These are phyloP conservation scores for Gambusia affinis DNA, from an alignment of 2,113 vertebrate genomes.

Conservation along the genomic window DNA sequence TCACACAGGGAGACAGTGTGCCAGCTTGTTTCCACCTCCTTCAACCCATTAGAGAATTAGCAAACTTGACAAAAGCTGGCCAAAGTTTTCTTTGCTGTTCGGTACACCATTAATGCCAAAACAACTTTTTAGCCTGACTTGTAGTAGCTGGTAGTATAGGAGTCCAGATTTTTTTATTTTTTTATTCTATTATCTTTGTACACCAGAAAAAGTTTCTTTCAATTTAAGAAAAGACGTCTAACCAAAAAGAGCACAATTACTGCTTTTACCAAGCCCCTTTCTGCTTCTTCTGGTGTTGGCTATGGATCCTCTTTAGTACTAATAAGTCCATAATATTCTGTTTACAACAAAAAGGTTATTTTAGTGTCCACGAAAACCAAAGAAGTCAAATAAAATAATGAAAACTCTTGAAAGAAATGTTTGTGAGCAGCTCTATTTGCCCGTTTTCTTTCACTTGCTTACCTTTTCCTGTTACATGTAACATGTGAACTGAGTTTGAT, in stretches of 20 bases:
- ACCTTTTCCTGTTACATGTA: background rate
- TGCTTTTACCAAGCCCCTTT: background rate
- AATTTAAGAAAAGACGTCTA: background rate
- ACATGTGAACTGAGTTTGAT: too few relatives aligned
- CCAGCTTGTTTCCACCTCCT: constrained; percentile 24
- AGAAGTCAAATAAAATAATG: background rate
- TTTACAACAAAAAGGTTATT: background rate
- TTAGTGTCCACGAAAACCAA: too few relatives aligned
- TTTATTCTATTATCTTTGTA: background rate
- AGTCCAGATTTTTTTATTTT: background rate
- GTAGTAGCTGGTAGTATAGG: background rate
- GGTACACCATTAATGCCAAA: constrained; percentile 8
- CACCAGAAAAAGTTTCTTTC: too few relatives aligned
- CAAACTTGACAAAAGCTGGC: constrained; percentile 36
- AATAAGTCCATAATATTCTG: background rate
- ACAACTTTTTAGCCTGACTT: constrained; percentile 10
- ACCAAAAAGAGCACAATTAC: background rate
- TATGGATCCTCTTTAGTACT: background rate
- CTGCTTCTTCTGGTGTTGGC: background rate
- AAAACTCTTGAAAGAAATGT: background rate
- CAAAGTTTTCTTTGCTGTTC: constrained; percentile 42
- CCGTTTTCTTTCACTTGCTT: background rate
- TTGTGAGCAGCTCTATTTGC: background rate
- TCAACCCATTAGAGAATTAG: constrained; percentile 25
- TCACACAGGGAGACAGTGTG: constrained; percentile 32